Base-by-base conservation (phyloP, 2,797 vertebrate species). In the Avahi laniger region DNA sequence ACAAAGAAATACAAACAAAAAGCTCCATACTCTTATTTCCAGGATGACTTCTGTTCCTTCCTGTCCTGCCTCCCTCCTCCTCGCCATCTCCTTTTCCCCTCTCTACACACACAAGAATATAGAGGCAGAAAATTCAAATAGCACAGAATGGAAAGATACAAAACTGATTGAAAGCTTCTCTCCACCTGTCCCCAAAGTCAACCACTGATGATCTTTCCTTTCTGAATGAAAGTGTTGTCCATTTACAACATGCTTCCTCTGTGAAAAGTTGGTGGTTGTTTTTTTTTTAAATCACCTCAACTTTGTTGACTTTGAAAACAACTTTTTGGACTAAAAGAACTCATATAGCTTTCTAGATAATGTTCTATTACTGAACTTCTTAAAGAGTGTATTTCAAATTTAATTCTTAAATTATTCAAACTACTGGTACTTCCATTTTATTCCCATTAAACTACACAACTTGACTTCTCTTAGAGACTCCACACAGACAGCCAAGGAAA, bases 401-500 rank as follows among this genome's bases (percentile, higher is more conserved):
- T 57, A 70, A 57, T 95, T 94, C 81, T 92, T 76, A 59, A 41
- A 41, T 59, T 41, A 61, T 9, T 93, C 48, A 22, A 33, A 85
- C 54, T 65, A n/a, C 72, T 63, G 0, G n/a, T 67, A 24, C 33
- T 88, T 89, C 26, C 57, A 22, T 79, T 76, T 93, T 43, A 33
- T 76, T 87, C 2, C 48, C n/a, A 41, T 52, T 24, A 13, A 63
- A n/a, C 83, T 98, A 98, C n/a, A 97, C 97, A 73, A 91, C 22
- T 28, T 0, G 78, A 14, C 70, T 28, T 75, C 18, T 46, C 38
- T 50, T 80, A 14, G 97, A 97, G 43, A 98, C 94, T 1, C 98
- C 97, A 46, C 96, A 97, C 38, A 98, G 59, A 84, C 97, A 98
- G 48, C 97, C 98, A 2, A 97, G 52, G 38, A 98, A 83, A 6